These are phyloP conservation scores for Dendrocincla fuliginosa DNA, from an alignment of 2,797 vertebrate species.

Conservation along the genomic window DNA sequence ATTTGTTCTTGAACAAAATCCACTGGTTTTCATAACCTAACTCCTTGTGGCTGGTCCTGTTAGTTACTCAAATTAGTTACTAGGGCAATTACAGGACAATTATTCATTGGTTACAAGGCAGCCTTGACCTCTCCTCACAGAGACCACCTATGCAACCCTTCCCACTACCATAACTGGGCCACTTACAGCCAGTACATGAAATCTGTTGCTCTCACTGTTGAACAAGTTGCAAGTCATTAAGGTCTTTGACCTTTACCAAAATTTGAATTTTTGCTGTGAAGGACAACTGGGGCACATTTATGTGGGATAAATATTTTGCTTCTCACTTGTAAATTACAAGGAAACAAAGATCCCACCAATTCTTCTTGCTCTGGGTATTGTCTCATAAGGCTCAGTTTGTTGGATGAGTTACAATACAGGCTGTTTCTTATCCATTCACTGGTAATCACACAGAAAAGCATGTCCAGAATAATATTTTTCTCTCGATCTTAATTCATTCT, in stretches of 20 bases:
- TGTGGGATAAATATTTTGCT: neutral
- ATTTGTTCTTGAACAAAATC: neutral
- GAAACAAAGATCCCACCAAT: neutral
- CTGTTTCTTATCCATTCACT: neutral
- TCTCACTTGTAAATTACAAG: neutral
- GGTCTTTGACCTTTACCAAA: neutral
- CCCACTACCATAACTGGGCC: neutral
- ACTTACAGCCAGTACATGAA: neutral
- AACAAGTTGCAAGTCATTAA: neutral
- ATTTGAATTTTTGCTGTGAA: neutral
- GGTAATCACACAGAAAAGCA: neutral
- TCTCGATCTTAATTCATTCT: neutral
- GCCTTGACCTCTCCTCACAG: neutral
- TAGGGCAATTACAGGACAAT: neutral
- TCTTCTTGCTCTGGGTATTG: neutral
- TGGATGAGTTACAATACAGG: neutral
- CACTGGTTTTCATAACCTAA: neutral
- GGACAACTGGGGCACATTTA: neutral
- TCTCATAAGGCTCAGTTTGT: neutral
- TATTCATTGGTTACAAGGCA: neutral
- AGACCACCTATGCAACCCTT: neutral
- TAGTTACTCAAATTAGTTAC: neutral
- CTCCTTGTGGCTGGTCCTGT: neutral
- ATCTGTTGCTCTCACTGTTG: neutral
- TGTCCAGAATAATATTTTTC: neutral